phyloP scores from a whole-genome alignment of 53 echinoderm and acorn worm genomes.

The Zoroaster sp. region DNA sequence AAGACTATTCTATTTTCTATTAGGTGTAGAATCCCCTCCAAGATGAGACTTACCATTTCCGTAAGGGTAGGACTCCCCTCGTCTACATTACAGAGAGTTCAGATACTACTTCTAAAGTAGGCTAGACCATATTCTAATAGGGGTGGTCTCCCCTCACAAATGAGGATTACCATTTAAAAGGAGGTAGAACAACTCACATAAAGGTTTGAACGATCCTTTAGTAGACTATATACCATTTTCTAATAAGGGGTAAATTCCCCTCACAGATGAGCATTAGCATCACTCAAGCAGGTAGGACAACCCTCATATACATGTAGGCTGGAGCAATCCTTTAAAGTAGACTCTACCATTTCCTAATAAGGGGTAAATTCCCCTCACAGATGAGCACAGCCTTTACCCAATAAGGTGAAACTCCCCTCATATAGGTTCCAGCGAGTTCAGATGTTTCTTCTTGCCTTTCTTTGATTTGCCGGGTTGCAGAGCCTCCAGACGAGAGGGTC shows the following conservation, averaged over 20 bases:
- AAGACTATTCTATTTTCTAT: too few species aligned
- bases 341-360: not conserved
- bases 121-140: not conserved
- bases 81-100: too few species aligned
- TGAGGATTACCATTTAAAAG: not conserved
- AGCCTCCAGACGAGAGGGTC: slow-evolving; percentile 82
- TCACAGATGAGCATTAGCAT: not conserved
- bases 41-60: not conserved
- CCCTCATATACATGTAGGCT: not conserved
- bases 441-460: slow-evolving; percentile 79
- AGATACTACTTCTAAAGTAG: too few species aligned
- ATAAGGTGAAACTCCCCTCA: slow-evolving; percentile 19
- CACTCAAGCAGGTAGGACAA: not conserved
- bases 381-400: not conserved
- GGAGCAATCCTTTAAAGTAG: not conserved
- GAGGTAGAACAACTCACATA: too few species aligned
- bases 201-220: too few species aligned
- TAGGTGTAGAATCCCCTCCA: not conserved
- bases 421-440: slow-evolving; percentile 87
- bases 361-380: not conserved
- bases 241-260: not conserved
- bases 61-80: not conserved
- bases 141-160: not conserved
- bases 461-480: slow-evolving; percentile 70
- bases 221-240: not conserved